phyloP scores from a whole-genome alignment of 1,140 invertebrate genomes.

The Heliothis subflexa region DNA sequence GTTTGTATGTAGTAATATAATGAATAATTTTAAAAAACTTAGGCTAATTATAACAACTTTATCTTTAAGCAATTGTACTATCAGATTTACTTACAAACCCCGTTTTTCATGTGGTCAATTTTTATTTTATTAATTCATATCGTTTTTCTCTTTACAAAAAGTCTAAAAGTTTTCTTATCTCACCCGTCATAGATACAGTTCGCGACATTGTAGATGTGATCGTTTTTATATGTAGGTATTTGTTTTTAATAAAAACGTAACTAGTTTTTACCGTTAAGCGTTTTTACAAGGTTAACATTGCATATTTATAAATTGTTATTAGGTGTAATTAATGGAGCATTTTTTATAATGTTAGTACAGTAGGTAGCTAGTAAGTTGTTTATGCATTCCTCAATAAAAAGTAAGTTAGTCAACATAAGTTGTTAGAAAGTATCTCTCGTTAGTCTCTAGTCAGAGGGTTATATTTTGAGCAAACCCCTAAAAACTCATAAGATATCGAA shows the following conservation, averaged over 20 bases:
- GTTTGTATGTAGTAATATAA: no score
- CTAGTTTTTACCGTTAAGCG: slow-evolving; percentile 6
- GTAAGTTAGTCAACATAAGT: no score
- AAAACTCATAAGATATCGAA: no score
- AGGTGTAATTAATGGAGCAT: neutral
- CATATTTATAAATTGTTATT: neutral
- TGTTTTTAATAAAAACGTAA: slow-evolving; percentile 12
- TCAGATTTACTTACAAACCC: slow-evolving; percentile 5
- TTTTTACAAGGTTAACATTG: neutral
- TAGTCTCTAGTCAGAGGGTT: no score
- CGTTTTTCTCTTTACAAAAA: slow-evolving; percentile 1
- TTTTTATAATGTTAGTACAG: neutral
- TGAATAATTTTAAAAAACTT: no score
- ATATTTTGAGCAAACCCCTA: no score
- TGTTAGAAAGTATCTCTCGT: no score
- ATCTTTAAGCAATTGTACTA: no score
- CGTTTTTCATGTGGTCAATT: slow-evolving; percentile 4
- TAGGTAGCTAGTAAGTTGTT: neutral
- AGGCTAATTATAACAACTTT: no score
- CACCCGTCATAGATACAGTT: slow-evolving; percentile 1
- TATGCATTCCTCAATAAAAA: neutral
- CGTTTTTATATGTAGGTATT: slow-evolving; percentile 32
- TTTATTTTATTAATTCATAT: neutral
- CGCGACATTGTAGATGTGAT: slow-evolving; percentile 21
- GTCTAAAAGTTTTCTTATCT: slow-evolving; percentile 4